Conservation (phyloP, 2,888 invertebrate species). For the Bellardia pandia region DNA sequence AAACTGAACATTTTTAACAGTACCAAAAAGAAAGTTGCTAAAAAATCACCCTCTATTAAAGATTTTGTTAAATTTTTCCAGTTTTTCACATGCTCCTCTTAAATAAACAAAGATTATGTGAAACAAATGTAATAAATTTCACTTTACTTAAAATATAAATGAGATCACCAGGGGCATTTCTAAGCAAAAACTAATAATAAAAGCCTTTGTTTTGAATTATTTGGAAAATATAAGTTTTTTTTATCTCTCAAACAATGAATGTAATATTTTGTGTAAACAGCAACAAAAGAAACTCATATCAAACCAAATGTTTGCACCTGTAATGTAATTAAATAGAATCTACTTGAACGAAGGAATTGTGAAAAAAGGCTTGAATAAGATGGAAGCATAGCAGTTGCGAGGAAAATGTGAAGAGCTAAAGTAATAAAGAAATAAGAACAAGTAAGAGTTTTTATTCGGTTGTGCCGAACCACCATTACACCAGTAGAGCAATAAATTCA, state of each 20-base stretch:
- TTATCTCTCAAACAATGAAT: slow-evolving; percentile 2
- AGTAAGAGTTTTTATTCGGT: no score
- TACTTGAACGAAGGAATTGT: neutral
- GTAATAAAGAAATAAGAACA: no score
- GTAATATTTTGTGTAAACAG: slow-evolving; percentile 15
- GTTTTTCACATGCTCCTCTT: neutral
- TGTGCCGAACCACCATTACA: no score
- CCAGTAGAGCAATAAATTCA: no score
- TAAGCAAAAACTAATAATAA: neutral
- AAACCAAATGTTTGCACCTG: slow-evolving; percentile 15
- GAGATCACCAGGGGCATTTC: neutral
- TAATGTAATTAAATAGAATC: slow-evolving; percentile 28
- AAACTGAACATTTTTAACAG: no score
- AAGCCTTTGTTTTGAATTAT: slow-evolving; percentile 23
- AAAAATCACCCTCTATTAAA: no score
- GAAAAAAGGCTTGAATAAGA: neutral
- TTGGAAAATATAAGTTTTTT: neutral
- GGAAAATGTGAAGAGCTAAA: no score
- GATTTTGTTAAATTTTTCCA: neutral
- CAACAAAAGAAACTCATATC: neutral
- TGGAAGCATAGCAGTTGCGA: neutral
- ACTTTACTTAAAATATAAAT: neutral
- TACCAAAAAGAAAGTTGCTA: no score
- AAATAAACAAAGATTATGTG: neutral
- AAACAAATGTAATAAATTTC: slow-evolving; percentile 9